These are phyloP conservation scores for roundworm (Caenorhabditis elegans) DNA, from an alignment of 1,140 invertebrate species.

Conservation along the genomic window DNA sequence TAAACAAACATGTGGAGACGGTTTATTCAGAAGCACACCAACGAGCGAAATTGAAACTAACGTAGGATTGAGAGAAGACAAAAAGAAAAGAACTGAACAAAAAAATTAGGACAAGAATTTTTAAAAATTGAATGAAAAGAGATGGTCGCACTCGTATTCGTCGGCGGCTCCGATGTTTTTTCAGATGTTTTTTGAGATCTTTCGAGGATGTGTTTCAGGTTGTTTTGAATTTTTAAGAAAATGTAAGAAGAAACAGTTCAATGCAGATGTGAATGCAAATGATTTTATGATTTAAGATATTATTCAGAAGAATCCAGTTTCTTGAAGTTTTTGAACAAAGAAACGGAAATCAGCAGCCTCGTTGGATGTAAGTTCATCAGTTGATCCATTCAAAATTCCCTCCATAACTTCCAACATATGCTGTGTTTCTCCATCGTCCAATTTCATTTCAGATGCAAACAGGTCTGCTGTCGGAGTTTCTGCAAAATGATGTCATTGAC, in stretches of 20 bases:
- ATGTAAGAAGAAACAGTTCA: not conserved
- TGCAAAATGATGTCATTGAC: slow-evolving; percentile 67
- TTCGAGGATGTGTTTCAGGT: not conserved
- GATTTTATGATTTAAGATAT: not conserved
- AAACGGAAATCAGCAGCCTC: slow-evolving; percentile 95
- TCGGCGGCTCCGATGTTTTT: not conserved
- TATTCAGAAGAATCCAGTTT: slow-evolving; percentile 82
- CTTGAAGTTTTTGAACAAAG: slow-evolving; percentile 88
- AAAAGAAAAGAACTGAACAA: too few species aligned
- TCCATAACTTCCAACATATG: slow-evolving; percentile 89
- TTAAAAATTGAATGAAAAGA: not conserved
- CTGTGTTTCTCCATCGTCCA: slow-evolving; percentile 84
- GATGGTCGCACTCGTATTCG: not conserved
- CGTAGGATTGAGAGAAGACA: not conserved
- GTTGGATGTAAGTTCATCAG: slow-evolving; percentile 86
- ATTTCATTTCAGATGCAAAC: slow-evolving; percentile 81
- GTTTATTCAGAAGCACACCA: slow-evolving; percentile 33
- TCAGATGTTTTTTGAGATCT: not conserved
- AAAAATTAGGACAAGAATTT: not conserved
- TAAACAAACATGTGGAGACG: slow-evolving; percentile 28
- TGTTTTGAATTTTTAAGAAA: not conserved
- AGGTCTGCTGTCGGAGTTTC: slow-evolving; percentile 94
- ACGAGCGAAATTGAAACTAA: slow-evolving; percentile 30
- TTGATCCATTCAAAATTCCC: slow-evolving; percentile 91
- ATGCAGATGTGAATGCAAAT: not conserved